Base-by-base conservation (phyloP, 2,888 invertebrate species). In the Parascotia fuliginaria region DNA sequence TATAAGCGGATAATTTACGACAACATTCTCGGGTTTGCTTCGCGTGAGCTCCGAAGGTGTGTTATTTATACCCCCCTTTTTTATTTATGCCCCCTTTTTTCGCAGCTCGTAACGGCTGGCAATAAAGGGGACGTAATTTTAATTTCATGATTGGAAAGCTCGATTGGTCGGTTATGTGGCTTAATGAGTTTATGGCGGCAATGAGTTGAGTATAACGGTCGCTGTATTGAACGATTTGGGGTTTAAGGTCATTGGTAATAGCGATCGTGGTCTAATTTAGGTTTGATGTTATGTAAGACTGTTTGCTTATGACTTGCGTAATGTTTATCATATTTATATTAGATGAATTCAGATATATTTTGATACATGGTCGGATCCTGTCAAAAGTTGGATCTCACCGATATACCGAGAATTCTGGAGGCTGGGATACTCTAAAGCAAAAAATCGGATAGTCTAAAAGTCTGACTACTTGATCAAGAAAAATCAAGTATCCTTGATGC, bases 81-180 rank as follows among this genome's bases (percentile, higher is more conserved):
- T 89, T 89, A 87, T 88, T 88, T 89, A 90, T 89, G 82, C 85
- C 85, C 89, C 90, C 91, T 92, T 92, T 92, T 92, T 92, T 92
- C 90, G 92, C 92, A 92, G 92, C 90, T 92, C 92, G 90, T 92
- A 92, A 92, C 90, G 82, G 85, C 82, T 70, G 74, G 86, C 75
- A 72, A 83, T 92, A 91, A 92, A 91, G 84, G 88, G 89, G 89
- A 90, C 89, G 85, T 89, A 83, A 89, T 91, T 91, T 91, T 90
- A 91, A 91, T 91, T 90, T 88, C 90, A 86, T 89, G 91, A 92
- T 91, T 91, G 91, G 89, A 89, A 90, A 90, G 89, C 90, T 90
- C 85, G 90, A 91, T 90, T 88, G 89, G 86, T 79, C 85, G 79
- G 88, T 89, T 91, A 89, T 88, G 87, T 83, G 87, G 79, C 82